These are phyloP conservation scores for Laticauda laticaudata DNA, from an alignment of 2,113 vertebrate genomes.

Conservation along the genomic window DNA sequence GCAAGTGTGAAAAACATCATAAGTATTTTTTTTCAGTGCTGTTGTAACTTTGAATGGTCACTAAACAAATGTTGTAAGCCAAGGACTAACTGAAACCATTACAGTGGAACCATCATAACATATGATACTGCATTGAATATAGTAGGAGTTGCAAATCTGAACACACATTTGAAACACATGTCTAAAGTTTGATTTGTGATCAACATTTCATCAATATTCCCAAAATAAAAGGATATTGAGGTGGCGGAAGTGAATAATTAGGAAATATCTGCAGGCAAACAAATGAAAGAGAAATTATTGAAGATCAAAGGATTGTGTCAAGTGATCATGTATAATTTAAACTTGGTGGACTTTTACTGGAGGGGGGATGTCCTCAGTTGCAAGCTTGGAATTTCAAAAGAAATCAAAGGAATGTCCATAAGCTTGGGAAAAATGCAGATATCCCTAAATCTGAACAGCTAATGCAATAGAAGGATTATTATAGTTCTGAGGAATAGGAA, in stretches of 20 bases:
- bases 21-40: neutral
- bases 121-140: neutral
- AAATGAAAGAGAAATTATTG: neutral
- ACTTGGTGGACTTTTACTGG: neutral
- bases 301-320: neutral
- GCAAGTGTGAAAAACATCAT: no score
- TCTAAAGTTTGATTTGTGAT: neutral
- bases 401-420: neutral
- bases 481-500: neutral
- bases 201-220: neutral
- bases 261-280: neutral
- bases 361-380: neutral
- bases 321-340: neutral
- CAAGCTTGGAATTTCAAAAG: neutral
- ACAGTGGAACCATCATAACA: neutral
- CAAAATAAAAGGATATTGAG: neutral
- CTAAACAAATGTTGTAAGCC: neutral
- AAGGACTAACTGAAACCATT: neutral
- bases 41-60: neutral
- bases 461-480: neutral
- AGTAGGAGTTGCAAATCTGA: neutral
- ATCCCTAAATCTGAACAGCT: neutral
- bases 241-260: neutral
- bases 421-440: neutral
- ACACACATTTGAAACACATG: neutral